A percentile compares a stretch with the other conserved stretches of the same genome.
Evolutionary conservation across 2,113 vertebrate species (phyloP).

Genomic region (Isichthys henryi): DNA sequence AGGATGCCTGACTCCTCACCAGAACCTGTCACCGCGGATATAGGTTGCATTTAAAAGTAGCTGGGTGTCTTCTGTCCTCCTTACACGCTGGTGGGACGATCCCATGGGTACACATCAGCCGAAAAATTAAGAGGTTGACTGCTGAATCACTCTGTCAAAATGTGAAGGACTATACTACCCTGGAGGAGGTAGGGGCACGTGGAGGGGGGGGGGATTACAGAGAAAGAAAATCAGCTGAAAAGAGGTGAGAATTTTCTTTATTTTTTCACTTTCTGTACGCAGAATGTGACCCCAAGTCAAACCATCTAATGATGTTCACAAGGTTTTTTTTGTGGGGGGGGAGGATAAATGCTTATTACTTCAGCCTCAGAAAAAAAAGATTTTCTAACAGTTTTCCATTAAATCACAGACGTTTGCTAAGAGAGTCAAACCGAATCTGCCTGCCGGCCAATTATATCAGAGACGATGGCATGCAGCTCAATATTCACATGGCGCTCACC

Average conservation of each 20-base stretch:
- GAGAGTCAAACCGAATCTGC: not conserved
- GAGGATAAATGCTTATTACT: not conserved
- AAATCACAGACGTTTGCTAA: not conserved
- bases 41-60: not conserved
- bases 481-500: not conserved
- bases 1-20: not conserved
- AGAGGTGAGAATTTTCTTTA: not conserved
- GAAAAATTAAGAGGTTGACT: not conserved
- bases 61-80: not conserved
- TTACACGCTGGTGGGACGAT: not conserved
- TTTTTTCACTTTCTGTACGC: not conserved
- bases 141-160: not conserved
- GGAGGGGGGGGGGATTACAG: not conserved
- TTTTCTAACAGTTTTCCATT: not conserved
- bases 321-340: not conserved
- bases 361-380: not conserved
- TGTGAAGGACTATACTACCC: not conserved
- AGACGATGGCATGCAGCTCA: not conserved
- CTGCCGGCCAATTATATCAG: not conserved
- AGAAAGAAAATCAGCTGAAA: not conserved
- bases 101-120: not conserved
- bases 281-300: slow-evolving; percentile 4
- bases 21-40: not conserved
- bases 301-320: not conserved
- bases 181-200: not conserved